Evolutionary conservation across 2,888 invertebrate species (phyloP).

Genomic region (Bugula neritina): DNA sequence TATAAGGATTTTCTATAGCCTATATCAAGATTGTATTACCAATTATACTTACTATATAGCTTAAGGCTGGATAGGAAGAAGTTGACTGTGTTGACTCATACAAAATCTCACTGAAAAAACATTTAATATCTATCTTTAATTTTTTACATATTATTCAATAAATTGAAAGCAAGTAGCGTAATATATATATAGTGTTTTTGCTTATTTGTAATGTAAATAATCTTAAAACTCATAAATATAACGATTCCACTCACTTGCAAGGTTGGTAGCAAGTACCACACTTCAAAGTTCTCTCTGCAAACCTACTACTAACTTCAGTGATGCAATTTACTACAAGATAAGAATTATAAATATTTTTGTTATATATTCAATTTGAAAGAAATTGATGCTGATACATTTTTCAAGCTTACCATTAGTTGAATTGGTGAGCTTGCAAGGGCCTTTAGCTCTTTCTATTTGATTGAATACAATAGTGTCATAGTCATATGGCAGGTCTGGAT

Average conservation of each 20-base stretch:
- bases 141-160: not conserved
- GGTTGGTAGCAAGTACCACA: conserved; percentile 1
- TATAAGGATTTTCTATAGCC: no score
- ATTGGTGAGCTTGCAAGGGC: conserved; percentile 9
- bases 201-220: no score
- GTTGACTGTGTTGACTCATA: no score
- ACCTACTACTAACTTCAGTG: not conserved
- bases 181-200: not conserved
- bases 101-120: no score
- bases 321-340: not conserved
- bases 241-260: not conserved
- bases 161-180: not conserved
- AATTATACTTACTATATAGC: no score
- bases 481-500: conserved; percentile 22
- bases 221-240: no score
- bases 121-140: no score
- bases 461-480: not conserved
- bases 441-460: not conserved
- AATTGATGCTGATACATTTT: no score
- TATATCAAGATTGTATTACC: no score
- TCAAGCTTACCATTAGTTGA: conserved; percentile 9
- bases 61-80: no score
- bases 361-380: no score
- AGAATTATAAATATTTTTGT: no score
- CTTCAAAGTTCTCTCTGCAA: not conserved